phyloP scores from a whole-genome alignment of 2,797 vertebrate genomes.

The Chaetodon trifasciatus region DNA sequence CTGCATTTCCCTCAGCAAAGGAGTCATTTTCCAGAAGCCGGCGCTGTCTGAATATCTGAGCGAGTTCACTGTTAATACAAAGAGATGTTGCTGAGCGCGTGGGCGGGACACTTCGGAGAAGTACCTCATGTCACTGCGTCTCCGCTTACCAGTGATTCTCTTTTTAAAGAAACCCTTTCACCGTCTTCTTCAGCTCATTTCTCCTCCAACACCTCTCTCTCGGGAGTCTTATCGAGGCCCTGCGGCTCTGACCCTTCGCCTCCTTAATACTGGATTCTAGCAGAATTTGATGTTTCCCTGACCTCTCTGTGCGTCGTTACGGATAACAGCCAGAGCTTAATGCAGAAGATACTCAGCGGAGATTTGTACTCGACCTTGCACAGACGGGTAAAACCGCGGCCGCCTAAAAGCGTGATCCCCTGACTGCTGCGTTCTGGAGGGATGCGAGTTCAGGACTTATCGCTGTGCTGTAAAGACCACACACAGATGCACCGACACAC shows the following conservation, averaged over 20 bases:
- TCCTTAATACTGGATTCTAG: slow-evolving; percentile 25
- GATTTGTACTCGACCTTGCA: slow-evolving; percentile 43
- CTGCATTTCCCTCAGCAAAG: not conserved
- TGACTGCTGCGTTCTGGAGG: slow-evolving; percentile 37
- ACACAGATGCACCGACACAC: slow-evolving; percentile 13
- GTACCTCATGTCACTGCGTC: slow-evolving; percentile 12
- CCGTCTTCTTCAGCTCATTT: slow-evolving; percentile 2
- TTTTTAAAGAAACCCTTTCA: not conserved
- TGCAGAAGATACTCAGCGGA: slow-evolving; percentile 33
- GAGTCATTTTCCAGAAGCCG: slow-evolving; percentile 8
- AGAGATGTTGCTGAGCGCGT: not conserved
- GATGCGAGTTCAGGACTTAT: slow-evolving; percentile 47
- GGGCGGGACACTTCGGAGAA: slow-evolving; percentile 26
- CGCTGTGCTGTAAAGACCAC: slow-evolving; percentile 23
- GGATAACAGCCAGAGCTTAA: slow-evolving; percentile 37
- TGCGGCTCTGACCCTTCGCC: slow-evolving; percentile 37
- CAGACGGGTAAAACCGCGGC: not conserved
- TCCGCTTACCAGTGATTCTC: slow-evolving; percentile 9
- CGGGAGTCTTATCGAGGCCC: slow-evolving; percentile 34
- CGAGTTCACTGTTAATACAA: slow-evolving; percentile 1
- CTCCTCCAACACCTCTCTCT: slow-evolving; percentile 21
- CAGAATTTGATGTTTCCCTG: not conserved
- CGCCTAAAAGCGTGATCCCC: slow-evolving; percentile 44
- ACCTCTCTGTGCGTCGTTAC: slow-evolving; percentile 1
- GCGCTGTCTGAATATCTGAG: slow-evolving; percentile 13